Conservation (phyloP, 2,113 vertebrate genomes). For the Misgurnus mizolepis region DNA sequence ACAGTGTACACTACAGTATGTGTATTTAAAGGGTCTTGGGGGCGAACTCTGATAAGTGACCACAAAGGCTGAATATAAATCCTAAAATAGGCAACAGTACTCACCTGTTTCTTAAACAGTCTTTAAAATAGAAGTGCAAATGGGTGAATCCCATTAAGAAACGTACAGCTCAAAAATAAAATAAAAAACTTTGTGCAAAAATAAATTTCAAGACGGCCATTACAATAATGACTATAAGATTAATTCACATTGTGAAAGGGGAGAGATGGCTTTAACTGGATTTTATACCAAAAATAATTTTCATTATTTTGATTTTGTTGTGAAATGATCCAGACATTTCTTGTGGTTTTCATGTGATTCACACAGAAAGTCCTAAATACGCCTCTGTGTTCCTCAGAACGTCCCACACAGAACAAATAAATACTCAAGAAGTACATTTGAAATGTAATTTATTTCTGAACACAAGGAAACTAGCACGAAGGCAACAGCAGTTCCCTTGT, state of each 20-base stretch:
- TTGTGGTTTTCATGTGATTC: too few species aligned
- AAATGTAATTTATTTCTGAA: constrained; percentile 39
- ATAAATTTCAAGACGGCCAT: not conserved
- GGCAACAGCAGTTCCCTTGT: constrained; percentile 51
- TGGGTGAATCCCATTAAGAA: not conserved
- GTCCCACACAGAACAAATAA: not conserved
- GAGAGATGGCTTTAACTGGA: too few species aligned
- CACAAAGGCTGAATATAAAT: not conserved
- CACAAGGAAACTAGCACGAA: constrained; percentile 23
- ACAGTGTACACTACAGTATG: not conserved
- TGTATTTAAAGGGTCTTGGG: not conserved
- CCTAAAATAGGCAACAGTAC: not conserved
- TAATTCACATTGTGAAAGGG: too few species aligned
- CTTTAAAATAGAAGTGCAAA: not conserved
- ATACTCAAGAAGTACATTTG: constrained; percentile 33
- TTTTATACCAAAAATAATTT: too few species aligned
- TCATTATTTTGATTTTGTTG: too few species aligned
- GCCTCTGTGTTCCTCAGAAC: too few species aligned
- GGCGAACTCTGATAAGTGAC: not conserved
- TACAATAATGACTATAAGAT: too few species aligned
- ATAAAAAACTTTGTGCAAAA: too few species aligned
- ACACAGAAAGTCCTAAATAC: too few species aligned
- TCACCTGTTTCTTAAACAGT: not conserved
- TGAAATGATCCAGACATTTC: too few species aligned
- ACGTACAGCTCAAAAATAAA: not conserved